Percentiles rank a stretch among this genome's conserved stretches.
These are phyloP conservation scores for Theretra japonica DNA, from an alignment of 2,888 invertebrate species.

Conservation along the genomic window DNA sequence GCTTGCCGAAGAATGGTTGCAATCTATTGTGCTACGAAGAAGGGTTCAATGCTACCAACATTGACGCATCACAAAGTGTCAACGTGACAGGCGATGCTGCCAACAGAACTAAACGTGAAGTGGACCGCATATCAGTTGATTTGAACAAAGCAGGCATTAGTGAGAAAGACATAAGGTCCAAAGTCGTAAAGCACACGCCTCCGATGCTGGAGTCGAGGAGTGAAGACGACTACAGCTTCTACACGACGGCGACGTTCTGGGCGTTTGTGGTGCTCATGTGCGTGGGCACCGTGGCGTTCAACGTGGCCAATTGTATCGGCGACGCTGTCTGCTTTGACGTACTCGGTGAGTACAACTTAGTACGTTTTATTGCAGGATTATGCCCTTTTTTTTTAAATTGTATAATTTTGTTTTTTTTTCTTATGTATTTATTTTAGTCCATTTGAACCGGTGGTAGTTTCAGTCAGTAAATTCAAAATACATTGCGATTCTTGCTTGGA, in stretches of 20 bases:
- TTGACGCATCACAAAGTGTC: not conserved
- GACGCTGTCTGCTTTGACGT: conserved; percentile 96
- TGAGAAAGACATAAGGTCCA: conserved; percentile 28
- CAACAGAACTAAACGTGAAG: conserved; percentile 27
- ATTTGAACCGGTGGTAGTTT: no score
- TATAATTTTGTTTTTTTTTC: no score
- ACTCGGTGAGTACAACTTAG: conserved; percentile 83
- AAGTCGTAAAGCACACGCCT: conserved; percentile 31
- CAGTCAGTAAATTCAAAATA: no score
- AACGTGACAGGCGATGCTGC: conserved; percentile 21
- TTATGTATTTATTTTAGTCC: no score
- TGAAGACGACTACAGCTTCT: conserved; percentile 67
- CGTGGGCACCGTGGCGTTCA: conserved; percentile 91
- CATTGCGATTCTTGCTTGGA: no score
- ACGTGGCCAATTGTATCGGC: conserved; percentile 93
- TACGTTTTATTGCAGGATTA: no score
- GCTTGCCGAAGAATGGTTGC: conserved; percentile 62
- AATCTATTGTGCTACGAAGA: conserved; percentile 70
- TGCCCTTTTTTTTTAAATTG: no score
- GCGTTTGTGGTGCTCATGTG: conserved; percentile 89
- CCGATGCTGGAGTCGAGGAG: conserved; percentile 33
- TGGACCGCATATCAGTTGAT: conserved; percentile 28
- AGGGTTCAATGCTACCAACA: conserved; percentile 40
- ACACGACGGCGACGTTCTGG: conserved; percentile 88
- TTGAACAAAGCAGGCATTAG: conserved; percentile 12